Base-by-base conservation (phyloP, 2,113 vertebrate genomes). In the Myiozetetes cayanensis region DNA sequence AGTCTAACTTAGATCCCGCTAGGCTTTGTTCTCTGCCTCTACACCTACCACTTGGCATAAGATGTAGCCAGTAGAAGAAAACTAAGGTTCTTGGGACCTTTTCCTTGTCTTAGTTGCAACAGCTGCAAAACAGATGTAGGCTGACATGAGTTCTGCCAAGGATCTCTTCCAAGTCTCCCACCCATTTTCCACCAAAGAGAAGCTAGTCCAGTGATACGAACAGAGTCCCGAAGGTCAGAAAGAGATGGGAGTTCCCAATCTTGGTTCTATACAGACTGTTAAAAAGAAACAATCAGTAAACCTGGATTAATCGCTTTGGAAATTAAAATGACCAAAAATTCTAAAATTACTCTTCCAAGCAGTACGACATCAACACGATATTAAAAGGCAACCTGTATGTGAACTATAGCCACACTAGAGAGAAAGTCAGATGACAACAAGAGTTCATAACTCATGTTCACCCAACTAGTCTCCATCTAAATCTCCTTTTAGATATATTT, bases 61-160 rank as follows among this genome's bases (percentile, higher is more conserved):
- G 85, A 82, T 92, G 41, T 83, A 96, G 96, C 76, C 96, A 94
- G 85, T 68, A 96, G 96, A 97, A 97, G 94, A 97, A 97, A 97
- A 96, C 41, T 50, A 84, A 96, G 78, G 82, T 93, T 94, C 49
- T 67, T 53, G 62, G 67, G 80, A 67, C 65, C 67, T 89, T 93
- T 94, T 87, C 37, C 96, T 96, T 96, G 90, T 94, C 77, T 97
- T 93, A 87, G 87, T 97, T 97, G 78, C 95, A 98, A 98, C 98
- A 98, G 97, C 98, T 98, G 98, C 91, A 79, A 82, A 98, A 96
- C 98, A 98, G 97, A 98, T 98, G 97, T 96, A 93, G 91, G 79
- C 89, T 92, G 72, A 96, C 37, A 50, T 91, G 74, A 96, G 85
- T 95, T 95, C 93, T 97, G 97, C 97, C 98, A 98, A 97, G 97